A percentile compares a stretch with the other conserved stretches of the same genome.
These are phyloP conservation scores for Zalophus californianus DNA, from an alignment of 2,797 vertebrate species.

Conservation along the genomic window DNA sequence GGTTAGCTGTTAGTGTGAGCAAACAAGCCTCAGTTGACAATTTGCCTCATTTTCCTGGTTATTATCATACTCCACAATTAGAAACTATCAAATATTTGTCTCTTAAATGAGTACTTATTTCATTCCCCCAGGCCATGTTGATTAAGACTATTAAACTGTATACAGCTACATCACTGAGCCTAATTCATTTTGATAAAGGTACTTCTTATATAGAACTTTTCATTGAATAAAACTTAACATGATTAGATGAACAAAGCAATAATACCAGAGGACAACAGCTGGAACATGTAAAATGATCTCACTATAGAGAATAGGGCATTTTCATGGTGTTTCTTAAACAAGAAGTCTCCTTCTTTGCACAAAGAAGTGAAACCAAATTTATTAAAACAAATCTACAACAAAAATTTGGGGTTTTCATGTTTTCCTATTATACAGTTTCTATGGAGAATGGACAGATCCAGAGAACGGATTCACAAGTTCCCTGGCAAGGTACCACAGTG, in stretches of 20 bases:
- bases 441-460: not conserved
- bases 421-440: not conserved
- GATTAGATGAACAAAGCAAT: not conserved
- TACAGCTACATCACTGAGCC: not conserved
- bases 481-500: not conserved
- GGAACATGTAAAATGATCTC: not conserved
- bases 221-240: not conserved
- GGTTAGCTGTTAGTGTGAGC: not conserved
- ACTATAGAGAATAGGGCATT: not conserved
- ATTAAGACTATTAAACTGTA: not conserved
- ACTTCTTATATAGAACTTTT: not conserved
- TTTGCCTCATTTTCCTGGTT: not conserved
- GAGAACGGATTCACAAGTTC: not conserved
- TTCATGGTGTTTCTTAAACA: not conserved
- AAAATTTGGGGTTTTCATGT: not conserved
- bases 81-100: not conserved
- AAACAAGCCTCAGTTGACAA: not conserved
- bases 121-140: not conserved
- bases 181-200: not conserved
- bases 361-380: not conserved
- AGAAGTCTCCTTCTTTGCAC: not conserved
- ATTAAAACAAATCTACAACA: slow-evolving; percentile 26
- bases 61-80: not conserved
- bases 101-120: slow-evolving; percentile 1
- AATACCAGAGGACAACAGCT: not conserved